phyloP scores from a whole-genome alignment of 2,113 vertebrate genomes.

The Mohoua ochrocephala region DNA sequence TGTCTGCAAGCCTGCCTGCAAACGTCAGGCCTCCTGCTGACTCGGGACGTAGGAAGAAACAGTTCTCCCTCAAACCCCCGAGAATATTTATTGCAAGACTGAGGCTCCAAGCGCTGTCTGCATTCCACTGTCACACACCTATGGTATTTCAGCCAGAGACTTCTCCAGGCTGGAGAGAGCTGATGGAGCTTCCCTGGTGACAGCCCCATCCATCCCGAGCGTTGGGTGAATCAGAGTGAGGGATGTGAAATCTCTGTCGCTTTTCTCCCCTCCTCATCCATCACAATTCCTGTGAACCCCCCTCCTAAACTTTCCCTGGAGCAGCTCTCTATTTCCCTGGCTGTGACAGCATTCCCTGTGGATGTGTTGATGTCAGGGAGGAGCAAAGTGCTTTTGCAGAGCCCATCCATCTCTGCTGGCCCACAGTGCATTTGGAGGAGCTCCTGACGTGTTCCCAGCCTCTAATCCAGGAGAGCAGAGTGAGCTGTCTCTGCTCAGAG shows the following conservation, averaged over 20 bases:
- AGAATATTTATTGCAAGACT: background rate
- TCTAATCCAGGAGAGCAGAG: background rate
- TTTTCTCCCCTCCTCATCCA: background rate
- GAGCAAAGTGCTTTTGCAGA: background rate
- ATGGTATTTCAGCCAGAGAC: background rate
- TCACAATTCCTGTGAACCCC: background rate
- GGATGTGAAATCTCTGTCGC: background rate
- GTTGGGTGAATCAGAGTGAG: background rate
- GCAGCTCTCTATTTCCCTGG: background rate
- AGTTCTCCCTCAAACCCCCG: background rate
- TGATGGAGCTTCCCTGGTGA: background rate
- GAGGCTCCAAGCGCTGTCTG: background rate
- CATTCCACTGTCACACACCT: background rate
- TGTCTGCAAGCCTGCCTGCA: background rate
- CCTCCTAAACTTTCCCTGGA: background rate
- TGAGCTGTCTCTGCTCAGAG: conserved; percentile 47
- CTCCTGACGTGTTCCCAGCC: background rate
- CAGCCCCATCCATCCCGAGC: background rate
- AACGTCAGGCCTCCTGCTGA: background rate
- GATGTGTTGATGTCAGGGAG: background rate
- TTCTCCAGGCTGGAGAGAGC: background rate
- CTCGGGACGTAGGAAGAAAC: background rate
- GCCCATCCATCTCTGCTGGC: background rate
- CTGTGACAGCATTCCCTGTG: background rate
- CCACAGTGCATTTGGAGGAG: background rate